A percentile compares a stretch with the other conserved stretches of the same genome.
Evolutionary conservation across 1,140 invertebrate species (phyloP).

Genomic region (Pachypsylla venusta): DNA sequence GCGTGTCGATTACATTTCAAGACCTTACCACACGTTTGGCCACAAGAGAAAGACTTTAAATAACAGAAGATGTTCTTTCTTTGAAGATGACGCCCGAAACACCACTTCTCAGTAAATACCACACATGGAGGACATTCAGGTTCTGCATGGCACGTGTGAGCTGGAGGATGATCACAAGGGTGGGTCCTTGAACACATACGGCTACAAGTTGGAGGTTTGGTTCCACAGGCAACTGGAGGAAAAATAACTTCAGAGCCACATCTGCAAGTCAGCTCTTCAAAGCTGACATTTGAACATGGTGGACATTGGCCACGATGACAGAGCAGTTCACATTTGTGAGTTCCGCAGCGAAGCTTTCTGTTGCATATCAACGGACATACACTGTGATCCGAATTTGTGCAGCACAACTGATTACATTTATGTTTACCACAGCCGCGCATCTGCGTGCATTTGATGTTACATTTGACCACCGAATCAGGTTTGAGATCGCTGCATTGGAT

Average conservation of each 20-base stretch:
- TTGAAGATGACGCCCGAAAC: slow-evolving; percentile 77
- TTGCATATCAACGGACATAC: slow-evolving; percentile 69
- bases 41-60: slow-evolving; percentile 76
- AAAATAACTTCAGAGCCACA: slow-evolving; percentile 73
- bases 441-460: neutral
- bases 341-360: slow-evolving; percentile 62
- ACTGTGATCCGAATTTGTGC: slow-evolving; percentile 72
- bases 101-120: slow-evolving; percentile 70
- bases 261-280: slow-evolving; percentile 81
- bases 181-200: slow-evolving; percentile 61
- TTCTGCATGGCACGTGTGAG: slow-evolving; percentile 61
- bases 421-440: slow-evolving; percentile 71
- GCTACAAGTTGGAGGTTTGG: slow-evolving; percentile 60
- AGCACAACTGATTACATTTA: slow-evolving; percentile 75
- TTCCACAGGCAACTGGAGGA: slow-evolving; percentile 84
- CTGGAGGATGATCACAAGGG: slow-evolving; percentile 60
- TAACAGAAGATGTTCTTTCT: slow-evolving; percentile 74
- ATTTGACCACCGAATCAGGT: slow-evolving; percentile 24
- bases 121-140: slow-evolving; percentile 83
- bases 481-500: slow-evolving; percentile 59
- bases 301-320: slow-evolving; percentile 82
- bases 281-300: slow-evolving; percentile 67
- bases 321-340: slow-evolving; percentile 70
- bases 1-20: slow-evolving; percentile 63
- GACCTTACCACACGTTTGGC: slow-evolving; percentile 61